These are phyloP conservation scores for Regulus satrapa DNA, from an alignment of 2,113 vertebrate genomes.

Conservation along the genomic window DNA sequence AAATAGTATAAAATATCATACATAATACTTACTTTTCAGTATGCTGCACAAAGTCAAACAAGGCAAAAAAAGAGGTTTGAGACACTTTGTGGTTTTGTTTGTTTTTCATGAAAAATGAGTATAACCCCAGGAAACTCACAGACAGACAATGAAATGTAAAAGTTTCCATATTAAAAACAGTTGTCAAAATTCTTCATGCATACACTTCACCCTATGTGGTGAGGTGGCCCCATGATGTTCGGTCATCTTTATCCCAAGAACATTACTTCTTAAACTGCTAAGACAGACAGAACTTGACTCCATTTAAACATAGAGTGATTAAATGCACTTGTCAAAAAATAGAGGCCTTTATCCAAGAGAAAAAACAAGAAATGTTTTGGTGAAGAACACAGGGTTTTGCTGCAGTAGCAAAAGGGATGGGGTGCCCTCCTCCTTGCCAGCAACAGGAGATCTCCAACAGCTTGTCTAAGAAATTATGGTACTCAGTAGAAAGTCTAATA, in stretches of 20 bases:
- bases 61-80: conserved; percentile 24
- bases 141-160: not conserved
- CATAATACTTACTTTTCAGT: not conserved
- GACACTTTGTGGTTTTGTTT: not conserved
- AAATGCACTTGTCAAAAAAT: conserved; percentile 39
- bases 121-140: not conserved
- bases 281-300: not conserved
- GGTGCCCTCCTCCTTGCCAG: not conserved
- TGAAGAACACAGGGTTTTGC: not conserved
- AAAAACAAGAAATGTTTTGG: not conserved
- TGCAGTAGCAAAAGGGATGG: not conserved
- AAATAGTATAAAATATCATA: not conserved
- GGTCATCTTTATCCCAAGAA: not conserved
- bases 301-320: not conserved
- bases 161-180: conserved; percentile 10
- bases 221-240: not conserved
- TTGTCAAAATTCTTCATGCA: not conserved
- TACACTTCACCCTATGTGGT: not conserved
- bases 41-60: not conserved
- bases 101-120: not conserved
- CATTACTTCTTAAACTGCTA: not conserved
- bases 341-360: not conserved
- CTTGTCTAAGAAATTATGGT: not conserved
- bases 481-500: not conserved
- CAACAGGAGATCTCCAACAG: not conserved